These are phyloP conservation scores for Chaetophractus vellerosus DNA, from an alignment of 2,797 vertebrate species.

Conservation along the genomic window DNA sequence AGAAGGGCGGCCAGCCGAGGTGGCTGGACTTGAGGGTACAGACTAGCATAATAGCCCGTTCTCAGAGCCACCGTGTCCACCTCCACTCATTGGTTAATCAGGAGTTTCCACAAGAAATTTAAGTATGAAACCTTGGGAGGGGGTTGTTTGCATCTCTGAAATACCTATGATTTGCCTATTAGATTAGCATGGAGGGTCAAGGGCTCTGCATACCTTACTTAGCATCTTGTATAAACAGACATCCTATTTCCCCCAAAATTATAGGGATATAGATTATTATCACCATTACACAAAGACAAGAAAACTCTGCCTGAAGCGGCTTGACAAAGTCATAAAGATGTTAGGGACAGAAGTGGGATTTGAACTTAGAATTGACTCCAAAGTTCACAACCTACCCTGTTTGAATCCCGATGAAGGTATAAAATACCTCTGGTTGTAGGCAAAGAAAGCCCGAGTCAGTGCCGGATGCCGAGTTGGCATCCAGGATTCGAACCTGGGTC, in stretches of 20 bases:
- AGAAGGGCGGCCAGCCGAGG: neutral
- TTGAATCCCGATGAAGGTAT: neutral
- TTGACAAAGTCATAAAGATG: neutral
- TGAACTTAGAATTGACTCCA: neutral
- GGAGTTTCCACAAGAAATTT: neutral
- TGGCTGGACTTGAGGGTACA: neutral
- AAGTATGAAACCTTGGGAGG: too few species aligned
- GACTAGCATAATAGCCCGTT: fast-evolving
- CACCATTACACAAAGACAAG: neutral
- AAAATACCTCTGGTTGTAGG: neutral
- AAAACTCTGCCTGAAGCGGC: neutral
- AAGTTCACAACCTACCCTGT: neutral
- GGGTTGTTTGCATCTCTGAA: neutral
- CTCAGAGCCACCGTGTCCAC: neutral
- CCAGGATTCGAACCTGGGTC: neutral
- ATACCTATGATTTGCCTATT: neutral
- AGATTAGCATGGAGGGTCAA: neutral
- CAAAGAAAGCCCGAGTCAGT: neutral
- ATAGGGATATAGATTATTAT: neutral
- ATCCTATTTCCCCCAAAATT: neutral
- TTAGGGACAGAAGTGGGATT: neutral
- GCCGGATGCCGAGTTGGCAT: neutral
- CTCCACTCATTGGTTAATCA: neutral
- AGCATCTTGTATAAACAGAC: neutral
- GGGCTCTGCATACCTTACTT: neutral